Conservation (phyloP, 1,140 invertebrate species). For the Saxidomus purpurata region DNA sequence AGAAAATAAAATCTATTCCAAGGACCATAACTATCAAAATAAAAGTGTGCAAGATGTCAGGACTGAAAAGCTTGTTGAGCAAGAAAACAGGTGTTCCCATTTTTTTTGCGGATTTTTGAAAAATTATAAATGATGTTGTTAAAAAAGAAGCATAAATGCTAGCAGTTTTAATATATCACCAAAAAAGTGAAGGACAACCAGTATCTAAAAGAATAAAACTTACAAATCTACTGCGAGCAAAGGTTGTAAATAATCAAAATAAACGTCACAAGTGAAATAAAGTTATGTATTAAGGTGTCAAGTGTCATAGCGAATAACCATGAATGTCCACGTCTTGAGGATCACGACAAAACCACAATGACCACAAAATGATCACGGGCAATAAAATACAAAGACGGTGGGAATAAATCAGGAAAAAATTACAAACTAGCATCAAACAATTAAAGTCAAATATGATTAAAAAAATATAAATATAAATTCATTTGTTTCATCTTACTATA, state of each 20-base stretch:
- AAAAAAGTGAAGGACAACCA: not conserved
- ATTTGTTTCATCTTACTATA: too few species aligned
- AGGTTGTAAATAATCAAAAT: constrained; percentile 42
- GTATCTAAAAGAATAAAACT: not conserved
- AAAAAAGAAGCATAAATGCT: not conserved
- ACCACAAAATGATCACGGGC: constrained; percentile 26
- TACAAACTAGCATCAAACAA: not conserved
- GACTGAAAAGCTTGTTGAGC: not conserved
- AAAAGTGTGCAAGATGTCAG: not conserved
- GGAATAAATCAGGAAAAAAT: constrained; percentile 7
- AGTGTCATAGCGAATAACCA: constrained; percentile 10
- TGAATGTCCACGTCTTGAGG: constrained; percentile 37
- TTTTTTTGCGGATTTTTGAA: not conserved
- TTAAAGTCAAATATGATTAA: too few species aligned
- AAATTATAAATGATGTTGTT: constrained; percentile 24
- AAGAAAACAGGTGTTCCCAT: constrained; percentile 22
- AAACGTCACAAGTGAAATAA: constrained; percentile 54
- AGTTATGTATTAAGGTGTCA: constrained; percentile 56
- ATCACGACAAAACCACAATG: not conserved
- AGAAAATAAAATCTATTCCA: not conserved
- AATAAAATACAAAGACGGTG: constrained; percentile 11
- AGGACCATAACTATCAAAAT: not conserved
- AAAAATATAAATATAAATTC: too few species aligned
- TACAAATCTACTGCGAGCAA: not conserved
- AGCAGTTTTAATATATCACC: constrained; percentile 23